Evolutionary conservation across 2,113 vertebrate species (phyloP), one percentile per base, ranked within the genome.

Genomic region (Tonatia bakeri): DNA sequence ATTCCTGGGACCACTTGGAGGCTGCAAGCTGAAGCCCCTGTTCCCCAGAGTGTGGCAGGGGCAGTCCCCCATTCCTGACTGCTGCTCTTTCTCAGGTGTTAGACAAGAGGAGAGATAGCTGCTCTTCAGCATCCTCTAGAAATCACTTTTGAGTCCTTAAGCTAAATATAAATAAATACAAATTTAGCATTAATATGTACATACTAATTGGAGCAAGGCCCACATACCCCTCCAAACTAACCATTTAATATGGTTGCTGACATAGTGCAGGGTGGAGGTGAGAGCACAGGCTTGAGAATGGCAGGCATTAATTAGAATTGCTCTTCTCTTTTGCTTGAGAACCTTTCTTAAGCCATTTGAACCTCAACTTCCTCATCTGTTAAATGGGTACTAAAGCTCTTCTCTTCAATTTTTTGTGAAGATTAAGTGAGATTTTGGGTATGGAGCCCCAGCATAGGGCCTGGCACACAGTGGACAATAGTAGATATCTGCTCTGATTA

Each of bases 351-450:
- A 79, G 76, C 33, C n/a, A 12, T 24, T 28, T 36, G 17, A 73
- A 81, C 56, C 76, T 96, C 87, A 43, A 65, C 87, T 90, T 94
- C 36, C 22, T 67, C 16, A 31, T 81, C 87, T 77, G 36, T 92
- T 81, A 36, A 87, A 69, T 81, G 75, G 89, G 31, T 61, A 43
- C 11, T 47, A 59, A 96, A 59, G 64, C 31, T 43, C 28, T 59
- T 70, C 20, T 67, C 14, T 96, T 76, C 31, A 15, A 40, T 67
- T 84, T 43, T 7, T 38, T 59, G 9, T 56, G 77, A 85, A 33
- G 16, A 64, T 85, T 14, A 24, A 59, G 36, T n/a, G 50, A 50
- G 20, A 72, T 70, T 64, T 36, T 31, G 40, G 40, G 26, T 87
- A 19, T 20, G 67, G 45, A 79, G 64, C 19, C 54, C 14, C 3